Evolutionary conservation across 2,888 invertebrate genomes (phyloP).

Genomic region (Apotomis turbidana): DNA sequence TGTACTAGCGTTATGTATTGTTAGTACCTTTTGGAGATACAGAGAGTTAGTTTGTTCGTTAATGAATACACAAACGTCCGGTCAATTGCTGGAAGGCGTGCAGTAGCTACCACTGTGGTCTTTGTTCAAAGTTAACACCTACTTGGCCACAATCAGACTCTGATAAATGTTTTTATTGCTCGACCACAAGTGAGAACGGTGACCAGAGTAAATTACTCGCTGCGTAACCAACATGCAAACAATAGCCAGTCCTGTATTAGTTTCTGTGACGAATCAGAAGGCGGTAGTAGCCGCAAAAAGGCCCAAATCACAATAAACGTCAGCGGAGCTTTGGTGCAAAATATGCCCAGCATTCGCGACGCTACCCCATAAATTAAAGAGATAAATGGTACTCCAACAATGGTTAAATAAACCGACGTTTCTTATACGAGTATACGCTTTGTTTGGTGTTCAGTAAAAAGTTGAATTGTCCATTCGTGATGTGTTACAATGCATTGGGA

Average conservation of each 20-base stretch:
- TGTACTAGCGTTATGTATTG: not conserved
- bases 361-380: conserved; percentile 79
- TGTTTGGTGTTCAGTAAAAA: conserved; percentile 73
- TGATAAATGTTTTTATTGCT: conserved; percentile 72
- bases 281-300: conserved; percentile 53
- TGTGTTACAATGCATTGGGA: conserved; percentile 66
- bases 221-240: conserved; percentile 71
- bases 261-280: conserved; percentile 70
- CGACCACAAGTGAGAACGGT: conserved; percentile 65
- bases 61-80: conserved; percentile 55
- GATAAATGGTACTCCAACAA: conserved; percentile 81
- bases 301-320: conserved; percentile 41
- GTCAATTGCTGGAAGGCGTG: conserved; percentile 58
- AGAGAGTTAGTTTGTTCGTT: conserved; percentile 41
- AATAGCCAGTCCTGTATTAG: conserved; percentile 65
- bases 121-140: conserved; percentile 70
- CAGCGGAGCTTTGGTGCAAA: conserved; percentile 62
- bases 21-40: conserved; percentile 43
- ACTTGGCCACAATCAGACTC: conserved; percentile 51
- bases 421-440: conserved; percentile 76
- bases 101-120: conserved; percentile 64
- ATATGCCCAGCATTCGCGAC: conserved; percentile 76
- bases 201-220: conserved; percentile 73
- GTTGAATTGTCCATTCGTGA: conserved; percentile 70
- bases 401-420: conserved; percentile 78